These are phyloP conservation scores for Machimus atricapillus DNA, from an alignment of 2,888 invertebrate species.

Conservation along the genomic window DNA sequence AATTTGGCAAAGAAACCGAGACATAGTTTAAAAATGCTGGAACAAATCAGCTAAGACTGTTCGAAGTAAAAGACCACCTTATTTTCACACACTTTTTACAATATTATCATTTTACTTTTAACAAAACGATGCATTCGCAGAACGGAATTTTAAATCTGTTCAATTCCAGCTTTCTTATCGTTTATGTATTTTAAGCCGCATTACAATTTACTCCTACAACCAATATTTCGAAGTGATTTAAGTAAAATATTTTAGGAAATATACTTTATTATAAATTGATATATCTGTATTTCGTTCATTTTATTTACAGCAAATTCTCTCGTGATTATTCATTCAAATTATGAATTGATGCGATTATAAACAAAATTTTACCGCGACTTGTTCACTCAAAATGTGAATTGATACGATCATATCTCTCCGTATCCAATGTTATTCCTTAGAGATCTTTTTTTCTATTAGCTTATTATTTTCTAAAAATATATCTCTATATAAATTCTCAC, in stretches of 20 bases:
- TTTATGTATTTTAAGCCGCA: background rate
- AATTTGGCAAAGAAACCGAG: slow-evolving; percentile 83
- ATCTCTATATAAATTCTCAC: too few species aligned
- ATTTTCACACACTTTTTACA: background rate
- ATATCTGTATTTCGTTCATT: background rate
- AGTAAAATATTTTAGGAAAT: background rate
- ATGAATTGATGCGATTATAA: too few species aligned
- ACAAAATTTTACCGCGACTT: too few species aligned
- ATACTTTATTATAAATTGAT: background rate
- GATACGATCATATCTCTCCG: too few species aligned
- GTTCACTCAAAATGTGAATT: too few species aligned
- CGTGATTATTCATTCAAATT: background rate
- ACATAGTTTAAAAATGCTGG: slow-evolving; percentile 65
- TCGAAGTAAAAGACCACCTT: slow-evolving; percentile 25
- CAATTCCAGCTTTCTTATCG: background rate
- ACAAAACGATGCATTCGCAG: background rate
- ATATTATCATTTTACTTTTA: background rate
- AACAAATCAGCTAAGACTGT: slow-evolving; percentile 39
- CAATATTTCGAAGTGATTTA: background rate
- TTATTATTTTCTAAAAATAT: too few species aligned
- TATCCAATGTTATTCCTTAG: too few species aligned
- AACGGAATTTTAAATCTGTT: background rate
- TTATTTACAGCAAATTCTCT: background rate
- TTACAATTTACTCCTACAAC: background rate
- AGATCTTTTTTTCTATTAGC: too few species aligned